Evolutionary conservation across 2,888 invertebrate genomes (phyloP).

Genomic region (Proisotoma minuta): DNA sequence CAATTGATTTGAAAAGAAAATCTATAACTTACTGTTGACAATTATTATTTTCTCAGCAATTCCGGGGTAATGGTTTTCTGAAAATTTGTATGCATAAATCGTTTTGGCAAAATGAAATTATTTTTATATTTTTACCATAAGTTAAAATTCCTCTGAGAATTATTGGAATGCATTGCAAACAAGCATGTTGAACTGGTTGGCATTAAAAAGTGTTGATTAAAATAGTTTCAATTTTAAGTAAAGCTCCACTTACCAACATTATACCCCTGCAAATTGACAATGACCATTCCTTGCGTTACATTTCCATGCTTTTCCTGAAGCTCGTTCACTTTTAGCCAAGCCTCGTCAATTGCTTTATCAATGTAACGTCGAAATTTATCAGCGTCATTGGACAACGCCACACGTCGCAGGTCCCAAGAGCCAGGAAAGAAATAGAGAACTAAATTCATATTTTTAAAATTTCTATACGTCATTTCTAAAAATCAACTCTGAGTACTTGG

Average conservation of each 20-base stretch:
- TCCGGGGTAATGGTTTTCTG: background rate
- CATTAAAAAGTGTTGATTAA: no score
- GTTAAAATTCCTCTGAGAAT: constrained; percentile 1
- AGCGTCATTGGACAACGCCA: background rate
- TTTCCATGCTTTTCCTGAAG: background rate
- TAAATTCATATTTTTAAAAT: background rate
- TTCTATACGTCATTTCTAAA: background rate
- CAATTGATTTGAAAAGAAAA: background rate
- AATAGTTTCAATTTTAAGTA: no score
- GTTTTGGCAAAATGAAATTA: background rate
- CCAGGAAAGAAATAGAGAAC: background rate
- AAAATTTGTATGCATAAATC: background rate
- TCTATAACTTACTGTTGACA: background rate
- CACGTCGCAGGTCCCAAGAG: background rate
- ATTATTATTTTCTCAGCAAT: background rate
- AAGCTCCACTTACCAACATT: no score
- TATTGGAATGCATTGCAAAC: background rate
- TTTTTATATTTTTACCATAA: background rate
- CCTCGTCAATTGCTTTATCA: background rate
- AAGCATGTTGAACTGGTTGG: background rate
- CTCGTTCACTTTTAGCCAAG: background rate
- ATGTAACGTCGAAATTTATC: background rate
- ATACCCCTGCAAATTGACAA: background rate
- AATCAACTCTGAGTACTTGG: background rate
- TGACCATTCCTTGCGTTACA: background rate